Conservation (phyloP, 2,888 invertebrate species). For the Morpho achilles region DNA sequence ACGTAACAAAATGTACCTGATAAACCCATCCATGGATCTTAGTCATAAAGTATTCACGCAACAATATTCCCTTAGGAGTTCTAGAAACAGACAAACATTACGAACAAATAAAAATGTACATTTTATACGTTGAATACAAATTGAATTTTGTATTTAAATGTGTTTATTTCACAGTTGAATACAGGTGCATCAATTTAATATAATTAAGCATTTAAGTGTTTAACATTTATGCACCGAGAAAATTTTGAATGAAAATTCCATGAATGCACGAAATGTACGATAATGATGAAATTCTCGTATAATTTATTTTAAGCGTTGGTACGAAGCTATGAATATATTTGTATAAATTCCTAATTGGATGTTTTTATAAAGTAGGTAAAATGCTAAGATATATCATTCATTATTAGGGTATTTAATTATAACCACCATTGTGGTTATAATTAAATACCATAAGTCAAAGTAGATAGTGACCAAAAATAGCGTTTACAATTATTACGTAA, state of each 20-base stretch:
- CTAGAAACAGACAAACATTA: no score
- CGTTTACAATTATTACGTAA: no score
- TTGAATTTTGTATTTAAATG: no score
- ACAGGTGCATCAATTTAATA: background rate
- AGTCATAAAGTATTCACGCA: background rate
- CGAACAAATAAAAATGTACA: no score
- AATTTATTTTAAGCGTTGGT: constrained; percentile 2
- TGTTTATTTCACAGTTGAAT: no score
- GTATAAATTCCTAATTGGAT: constrained; percentile 7
- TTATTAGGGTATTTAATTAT: no score
- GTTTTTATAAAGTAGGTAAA: background rate
- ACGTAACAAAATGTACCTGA: background rate
- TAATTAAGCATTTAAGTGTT: constrained; percentile 5
- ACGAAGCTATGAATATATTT: background rate
- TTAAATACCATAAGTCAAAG: no score
- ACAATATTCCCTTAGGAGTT: background rate
- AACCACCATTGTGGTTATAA: no score
- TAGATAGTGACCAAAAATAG: no score
- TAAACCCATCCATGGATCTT: background rate
- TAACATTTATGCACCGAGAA: constrained; percentile 1
- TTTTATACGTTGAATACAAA: no score
- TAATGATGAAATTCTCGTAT: constrained; percentile 3
- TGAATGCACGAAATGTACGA: constrained; percentile 8
- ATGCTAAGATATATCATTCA: background rate
- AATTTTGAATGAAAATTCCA: constrained; percentile 11